phyloP scores from a whole-genome alignment of 2,797 vertebrate species.

The Danio aesculapii region DNA sequence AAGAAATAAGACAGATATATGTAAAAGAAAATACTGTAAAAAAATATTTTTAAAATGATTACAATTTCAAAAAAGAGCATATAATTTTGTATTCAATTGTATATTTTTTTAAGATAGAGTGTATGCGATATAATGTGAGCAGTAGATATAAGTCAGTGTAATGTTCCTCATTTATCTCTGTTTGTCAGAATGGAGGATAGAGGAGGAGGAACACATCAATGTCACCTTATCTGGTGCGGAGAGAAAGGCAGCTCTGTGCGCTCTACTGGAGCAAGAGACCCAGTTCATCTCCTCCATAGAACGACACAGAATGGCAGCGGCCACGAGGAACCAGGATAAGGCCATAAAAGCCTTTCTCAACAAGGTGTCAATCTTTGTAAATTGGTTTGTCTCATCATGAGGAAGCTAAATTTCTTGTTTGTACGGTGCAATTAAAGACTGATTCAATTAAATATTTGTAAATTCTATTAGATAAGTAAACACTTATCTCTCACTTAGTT shows the following conservation, averaged over 20 bases:
- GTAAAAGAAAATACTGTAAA: too few species aligned
- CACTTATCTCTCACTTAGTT: too few species aligned
- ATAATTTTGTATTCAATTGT: neutral
- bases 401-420: neutral
- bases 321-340: constrained; percentile 73
- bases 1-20: too few species aligned
- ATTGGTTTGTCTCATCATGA: neutral
- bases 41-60: too few species aligned
- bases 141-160: constrained; percentile 27
- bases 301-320: constrained; percentile 73
- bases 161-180: neutral
- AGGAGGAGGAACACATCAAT: constrained; percentile 82
- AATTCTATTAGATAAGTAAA: too few species aligned
- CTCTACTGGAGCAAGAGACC: constrained; percentile 87
- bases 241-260: constrained; percentile 88
- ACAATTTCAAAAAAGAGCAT: too few species aligned
- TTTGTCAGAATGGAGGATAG: constrained; percentile 84
- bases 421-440: neutral
- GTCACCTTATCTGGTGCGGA: constrained; percentile 79
- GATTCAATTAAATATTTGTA: neutral
- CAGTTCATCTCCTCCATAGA: constrained; percentile 85
- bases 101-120: constrained; percentile 9
- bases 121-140: neutral
- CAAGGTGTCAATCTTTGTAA: constrained; percentile 80
- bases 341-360: constrained; percentile 78